Evolutionary conservation across 2,888 invertebrate species (phyloP).

Genomic region (Amblyteles armatorius): DNA sequence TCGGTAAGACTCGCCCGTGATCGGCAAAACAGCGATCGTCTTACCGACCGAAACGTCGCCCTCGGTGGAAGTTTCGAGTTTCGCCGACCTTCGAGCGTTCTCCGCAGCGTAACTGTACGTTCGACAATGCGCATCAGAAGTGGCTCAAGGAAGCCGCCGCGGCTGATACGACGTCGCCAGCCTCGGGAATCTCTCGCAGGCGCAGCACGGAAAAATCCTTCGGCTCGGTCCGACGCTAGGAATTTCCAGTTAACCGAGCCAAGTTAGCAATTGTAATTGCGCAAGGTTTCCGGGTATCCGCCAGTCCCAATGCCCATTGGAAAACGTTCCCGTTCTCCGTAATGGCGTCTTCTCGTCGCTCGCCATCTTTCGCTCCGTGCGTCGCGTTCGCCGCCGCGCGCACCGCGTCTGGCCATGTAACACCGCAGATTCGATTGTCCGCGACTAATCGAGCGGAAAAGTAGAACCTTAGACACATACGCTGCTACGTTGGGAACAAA

Average conservation of each 20-base stretch:
- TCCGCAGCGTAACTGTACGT: neutral
- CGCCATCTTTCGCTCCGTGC: conserved; percentile 3
- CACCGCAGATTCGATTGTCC: conserved; percentile 47
- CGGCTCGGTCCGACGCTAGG: conserved; percentile 8
- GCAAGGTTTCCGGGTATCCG: conserved; percentile 37
- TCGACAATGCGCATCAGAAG: conserved; percentile 46
- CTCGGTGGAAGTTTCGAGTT: neutral
- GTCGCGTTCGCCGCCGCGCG: conserved; percentile 12
- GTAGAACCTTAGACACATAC: conserved; percentile 38
- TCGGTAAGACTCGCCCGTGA: neutral
- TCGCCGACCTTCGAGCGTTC: neutral
- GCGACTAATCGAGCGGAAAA: conserved; percentile 55
- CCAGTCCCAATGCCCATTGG: neutral
- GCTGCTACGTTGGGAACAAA: neutral
- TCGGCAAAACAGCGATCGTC: conserved; percentile 8
- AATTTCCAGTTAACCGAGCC: conserved; percentile 48
- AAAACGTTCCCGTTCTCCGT: conserved; percentile 41
- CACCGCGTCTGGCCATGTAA: neutral
- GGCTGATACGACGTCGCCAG: conserved; percentile 9
- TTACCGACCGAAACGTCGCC: neutral
- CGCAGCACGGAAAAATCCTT: conserved; percentile 12
- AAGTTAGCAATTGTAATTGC: conserved; percentile 53
- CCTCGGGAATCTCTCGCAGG: conserved; percentile 27
- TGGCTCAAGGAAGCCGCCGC: conserved; percentile 42
- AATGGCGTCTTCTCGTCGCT: conserved; percentile 42